Evolutionary conservation across 2,113 vertebrate genomes (phyloP), one percentile per base, ranked within the genome.

Genomic region (Chionomys nivalis): DNA sequence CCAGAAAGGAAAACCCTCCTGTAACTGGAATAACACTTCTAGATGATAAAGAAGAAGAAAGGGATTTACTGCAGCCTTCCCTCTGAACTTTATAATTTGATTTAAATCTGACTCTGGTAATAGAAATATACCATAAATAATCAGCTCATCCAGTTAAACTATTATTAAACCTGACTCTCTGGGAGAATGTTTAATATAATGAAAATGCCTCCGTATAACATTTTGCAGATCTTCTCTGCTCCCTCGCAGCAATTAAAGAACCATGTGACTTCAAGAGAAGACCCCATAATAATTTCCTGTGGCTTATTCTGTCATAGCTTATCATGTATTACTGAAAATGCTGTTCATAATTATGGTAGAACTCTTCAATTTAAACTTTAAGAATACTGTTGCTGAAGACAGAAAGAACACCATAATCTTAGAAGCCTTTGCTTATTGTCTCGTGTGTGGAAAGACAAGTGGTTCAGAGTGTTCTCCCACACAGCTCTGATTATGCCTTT

Each of bases 31-130:
- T 85, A 89, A 58, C 47, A 93, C 12, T 90, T 70, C 86, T 94
- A 87, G 95, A 82, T 90, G n/a, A 33, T 65, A 90, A 86, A 66
- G 9, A 91, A 92, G 10, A 72, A 68, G 39, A 93, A 83, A 90
- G 10, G 26, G 83, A 82, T 92, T 96, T 68, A 49, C 13, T 66
- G 28, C 19, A 76, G 5, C 58, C 58, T 95, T 94, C 66, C 11
- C 58, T 81, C 72, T 91, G 58, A 82, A 86, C n/a, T 23, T 70
- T 86, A 24, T 52, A 68, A 90, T 85, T 93, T 88, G 28, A 81
- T 89, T 92, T 77, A 94, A 89, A 81, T 92, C 47, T 91, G 33
- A 88, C 90, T 93, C 19, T 70, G 63, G 5, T 83, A 93, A 75
- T 66, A 79, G 24, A 49, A 90, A 87, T 75, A 4, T 49, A 73